Conservation (phyloP, 2,797 vertebrate genomes). For the Notolepis coatsorum region DNA sequence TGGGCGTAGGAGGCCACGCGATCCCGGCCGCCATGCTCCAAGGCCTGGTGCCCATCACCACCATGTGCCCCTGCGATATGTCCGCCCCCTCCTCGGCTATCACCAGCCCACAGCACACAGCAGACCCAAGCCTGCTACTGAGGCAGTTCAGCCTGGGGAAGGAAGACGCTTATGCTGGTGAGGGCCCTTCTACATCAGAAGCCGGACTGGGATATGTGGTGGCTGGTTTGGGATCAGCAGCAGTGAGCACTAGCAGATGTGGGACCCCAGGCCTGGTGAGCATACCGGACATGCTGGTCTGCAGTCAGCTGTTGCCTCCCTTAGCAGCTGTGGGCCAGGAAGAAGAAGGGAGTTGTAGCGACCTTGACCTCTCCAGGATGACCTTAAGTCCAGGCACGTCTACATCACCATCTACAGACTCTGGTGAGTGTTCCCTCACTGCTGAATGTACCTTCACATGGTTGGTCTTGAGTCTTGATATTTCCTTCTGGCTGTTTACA, state of each 20-base stretch:
- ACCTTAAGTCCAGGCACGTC: slow-evolving; percentile 95
- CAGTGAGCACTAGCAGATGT: slow-evolving; percentile 70
- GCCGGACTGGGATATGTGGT: not conserved
- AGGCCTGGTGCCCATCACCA: slow-evolving; percentile 91
- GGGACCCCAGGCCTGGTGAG: slow-evolving; percentile 66
- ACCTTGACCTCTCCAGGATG: slow-evolving; percentile 96
- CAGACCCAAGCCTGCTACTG: slow-evolving; percentile 76
- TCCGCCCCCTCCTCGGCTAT: slow-evolving; percentile 85
- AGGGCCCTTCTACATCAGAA: slow-evolving; percentile 69
- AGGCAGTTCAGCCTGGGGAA: slow-evolving; percentile 75
- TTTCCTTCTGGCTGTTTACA: too few relatives aligned
- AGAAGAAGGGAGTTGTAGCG: slow-evolving; percentile 90
- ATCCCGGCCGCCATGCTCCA: slow-evolving; percentile 96
- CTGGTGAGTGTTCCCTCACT: slow-evolving; percentile 81
- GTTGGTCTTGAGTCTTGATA: too few relatives aligned
- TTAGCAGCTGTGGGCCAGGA: slow-evolving; percentile 84
- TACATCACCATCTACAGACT: slow-evolving; percentile 92
- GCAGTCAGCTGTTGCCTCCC: slow-evolving; percentile 89
- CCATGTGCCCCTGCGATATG: slow-evolving; percentile 83
- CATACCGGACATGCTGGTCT: slow-evolving; percentile 82
- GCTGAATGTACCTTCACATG: not conserved
- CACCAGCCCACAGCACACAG: slow-evolving; percentile 90
- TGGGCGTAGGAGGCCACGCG: slow-evolving; percentile 86
- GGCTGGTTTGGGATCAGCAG: slow-evolving; percentile 41
- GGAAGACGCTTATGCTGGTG: slow-evolving; percentile 59